These are phyloP conservation scores for Augochlorella aurata DNA, from an alignment of 2,888 invertebrate species.

Conservation along the genomic window DNA sequence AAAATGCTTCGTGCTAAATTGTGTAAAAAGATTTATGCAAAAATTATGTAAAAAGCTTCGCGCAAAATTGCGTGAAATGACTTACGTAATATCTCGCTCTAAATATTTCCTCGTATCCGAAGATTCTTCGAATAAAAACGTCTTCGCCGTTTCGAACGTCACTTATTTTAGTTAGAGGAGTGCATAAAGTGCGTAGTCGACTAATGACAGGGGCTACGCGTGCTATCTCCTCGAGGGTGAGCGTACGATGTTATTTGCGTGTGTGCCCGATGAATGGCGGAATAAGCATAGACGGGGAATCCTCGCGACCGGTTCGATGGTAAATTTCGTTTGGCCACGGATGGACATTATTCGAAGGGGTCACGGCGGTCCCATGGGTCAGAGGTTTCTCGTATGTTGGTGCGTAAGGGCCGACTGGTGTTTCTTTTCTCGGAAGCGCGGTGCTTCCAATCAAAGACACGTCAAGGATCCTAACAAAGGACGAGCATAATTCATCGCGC, in stretches of 20 bases:
- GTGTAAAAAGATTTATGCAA: no score
- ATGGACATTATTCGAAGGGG: constrained; percentile 41
- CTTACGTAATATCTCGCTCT: no score
- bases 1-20: no score
- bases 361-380: constrained; percentile 49
- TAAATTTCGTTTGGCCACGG: constrained; percentile 54
- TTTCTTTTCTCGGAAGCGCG: constrained; percentile 40
- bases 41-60: no score
- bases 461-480: constrained; percentile 69
- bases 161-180: no score
- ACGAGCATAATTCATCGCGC: constrained; percentile 65
- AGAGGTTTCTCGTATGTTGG: constrained; percentile 64
- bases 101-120: no score
- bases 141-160: no score
- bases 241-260: not conserved
- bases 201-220: no score
- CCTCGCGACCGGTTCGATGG: constrained; percentile 40
- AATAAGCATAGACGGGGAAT: not conserved
- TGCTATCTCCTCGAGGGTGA: not conserved
- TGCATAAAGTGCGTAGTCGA: no score
- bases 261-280: not conserved
- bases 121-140: no score
- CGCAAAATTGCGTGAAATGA: no score
- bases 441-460: constrained; percentile 69
- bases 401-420: constrained; percentile 6